Evolutionary conservation across 2,888 invertebrate species (phyloP).

Genomic region (Tribolium freemani): DNA sequence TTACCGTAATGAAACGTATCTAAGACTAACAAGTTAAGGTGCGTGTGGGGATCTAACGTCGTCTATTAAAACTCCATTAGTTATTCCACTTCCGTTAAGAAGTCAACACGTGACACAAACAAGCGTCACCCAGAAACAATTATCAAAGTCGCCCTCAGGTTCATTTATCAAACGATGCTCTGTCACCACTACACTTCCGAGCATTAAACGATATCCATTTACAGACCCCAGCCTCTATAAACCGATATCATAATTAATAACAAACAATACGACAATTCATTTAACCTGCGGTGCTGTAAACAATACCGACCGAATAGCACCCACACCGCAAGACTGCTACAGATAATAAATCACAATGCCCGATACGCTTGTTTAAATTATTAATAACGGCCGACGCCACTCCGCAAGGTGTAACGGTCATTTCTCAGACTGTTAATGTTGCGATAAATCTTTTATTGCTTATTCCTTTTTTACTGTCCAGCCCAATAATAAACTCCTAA

Average conservation of each 20-base stretch:
- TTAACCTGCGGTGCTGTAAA: conserved; percentile 60
- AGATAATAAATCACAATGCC: conserved; percentile 36
- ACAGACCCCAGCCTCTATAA: conserved; percentile 57
- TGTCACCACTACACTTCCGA: conserved; percentile 52
- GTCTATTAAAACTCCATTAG: conserved; percentile 64
- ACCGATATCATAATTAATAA: conserved; percentile 64
- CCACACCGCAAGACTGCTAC: conserved; percentile 35
- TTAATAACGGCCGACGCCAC: conserved; percentile 7
- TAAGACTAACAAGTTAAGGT: conserved; percentile 45
- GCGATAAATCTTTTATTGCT: too few relatives aligned
- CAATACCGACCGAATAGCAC: conserved; percentile 45
- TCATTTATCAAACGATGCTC: conserved; percentile 57
- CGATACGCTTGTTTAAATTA: conserved; percentile 27
- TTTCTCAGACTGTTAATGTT: neutral
- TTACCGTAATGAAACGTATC: conserved; percentile 57
- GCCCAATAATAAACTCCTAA: too few relatives aligned
- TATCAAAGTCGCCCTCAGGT: conserved; percentile 47
- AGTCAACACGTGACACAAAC: conserved; percentile 51
- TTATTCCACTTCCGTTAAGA: conserved; percentile 55
- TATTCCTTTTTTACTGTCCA: too few relatives aligned
- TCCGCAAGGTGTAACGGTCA: neutral
- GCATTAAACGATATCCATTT: conserved; percentile 57
- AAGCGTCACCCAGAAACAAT: conserved; percentile 51
- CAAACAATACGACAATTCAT: conserved; percentile 63
- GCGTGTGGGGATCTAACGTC: conserved; percentile 42